Conservation (phyloP, 2,797 vertebrate species). For the Mormyrops boulengeri region DNA sequence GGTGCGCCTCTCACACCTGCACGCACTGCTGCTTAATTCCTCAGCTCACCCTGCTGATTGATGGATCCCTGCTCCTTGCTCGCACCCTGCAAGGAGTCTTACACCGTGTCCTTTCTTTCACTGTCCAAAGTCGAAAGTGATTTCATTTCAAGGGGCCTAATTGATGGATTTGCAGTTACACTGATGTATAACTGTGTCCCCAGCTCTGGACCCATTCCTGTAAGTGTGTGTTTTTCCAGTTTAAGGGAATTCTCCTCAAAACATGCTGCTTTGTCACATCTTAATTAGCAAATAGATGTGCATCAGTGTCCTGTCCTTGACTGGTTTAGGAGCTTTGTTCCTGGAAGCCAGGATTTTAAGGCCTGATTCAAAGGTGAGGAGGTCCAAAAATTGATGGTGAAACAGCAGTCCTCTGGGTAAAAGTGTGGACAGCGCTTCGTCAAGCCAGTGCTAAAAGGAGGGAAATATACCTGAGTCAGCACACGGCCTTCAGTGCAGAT, state of each 20-base stretch:
- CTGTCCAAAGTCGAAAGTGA: neutral
- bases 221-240: neutral
- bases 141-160: neutral
- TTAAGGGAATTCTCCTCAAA: neutral
- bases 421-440: neutral
- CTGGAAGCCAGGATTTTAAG: neutral
- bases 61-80: neutral
- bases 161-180: neutral
- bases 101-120: neutral
- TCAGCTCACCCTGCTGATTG: neutral
- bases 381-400: neutral
- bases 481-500: neutral
- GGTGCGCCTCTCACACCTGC: neutral
- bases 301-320: neutral
- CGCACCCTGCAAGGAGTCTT: neutral
- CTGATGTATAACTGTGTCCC: neutral
- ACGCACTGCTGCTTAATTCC: neutral
- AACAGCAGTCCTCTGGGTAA: neutral
- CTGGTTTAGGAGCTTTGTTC: neutral
- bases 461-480: neutral
- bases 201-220: neutral
- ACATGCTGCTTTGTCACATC: neutral
- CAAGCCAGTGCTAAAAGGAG: neutral
- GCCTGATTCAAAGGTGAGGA: neutral
- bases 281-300: neutral